phyloP scores from a whole-genome alignment of 2,888 invertebrate genomes.

The Ochropleura plecta region DNA sequence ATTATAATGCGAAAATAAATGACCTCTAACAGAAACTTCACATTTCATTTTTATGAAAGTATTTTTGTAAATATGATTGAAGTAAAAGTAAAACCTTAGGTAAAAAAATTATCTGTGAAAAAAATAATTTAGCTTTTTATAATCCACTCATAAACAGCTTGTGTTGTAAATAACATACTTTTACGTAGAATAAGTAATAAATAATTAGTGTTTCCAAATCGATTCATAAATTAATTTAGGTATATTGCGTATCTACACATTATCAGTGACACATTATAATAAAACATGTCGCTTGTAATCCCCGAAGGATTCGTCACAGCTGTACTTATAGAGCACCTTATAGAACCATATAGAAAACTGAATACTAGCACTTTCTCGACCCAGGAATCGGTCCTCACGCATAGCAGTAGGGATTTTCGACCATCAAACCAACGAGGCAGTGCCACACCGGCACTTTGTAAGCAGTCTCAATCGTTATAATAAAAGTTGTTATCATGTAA shows the following conservation, averaged over 20 bases:
- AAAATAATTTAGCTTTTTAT: constrained; percentile 22
- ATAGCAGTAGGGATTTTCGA: neutral
- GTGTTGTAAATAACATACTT: constrained; percentile 20
- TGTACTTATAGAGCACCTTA: neutral
- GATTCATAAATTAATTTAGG: constrained; percentile 24
- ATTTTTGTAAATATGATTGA: no score
- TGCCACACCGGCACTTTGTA: neutral
- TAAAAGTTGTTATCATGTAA: constrained; percentile 18
- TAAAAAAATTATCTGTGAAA: neutral
- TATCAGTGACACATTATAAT: neutral
- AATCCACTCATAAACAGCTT: constrained; percentile 6
- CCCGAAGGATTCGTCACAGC: neutral
- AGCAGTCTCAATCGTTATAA: no score
- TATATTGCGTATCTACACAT: neutral
- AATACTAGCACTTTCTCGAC: neutral
- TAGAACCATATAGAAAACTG: neutral
- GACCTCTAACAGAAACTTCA: neutral
- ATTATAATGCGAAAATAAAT: no score
- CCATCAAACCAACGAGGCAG: neutral
- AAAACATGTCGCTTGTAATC: neutral
- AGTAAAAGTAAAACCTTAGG: no score
- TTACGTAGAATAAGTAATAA: constrained; percentile 12
- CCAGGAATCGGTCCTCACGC: neutral
- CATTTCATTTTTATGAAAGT: neutral
- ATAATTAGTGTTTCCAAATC: constrained; percentile 14